Evolutionary conservation across 2,113 vertebrate species (phyloP).

Genomic region (Calonectris borealis): DNA sequence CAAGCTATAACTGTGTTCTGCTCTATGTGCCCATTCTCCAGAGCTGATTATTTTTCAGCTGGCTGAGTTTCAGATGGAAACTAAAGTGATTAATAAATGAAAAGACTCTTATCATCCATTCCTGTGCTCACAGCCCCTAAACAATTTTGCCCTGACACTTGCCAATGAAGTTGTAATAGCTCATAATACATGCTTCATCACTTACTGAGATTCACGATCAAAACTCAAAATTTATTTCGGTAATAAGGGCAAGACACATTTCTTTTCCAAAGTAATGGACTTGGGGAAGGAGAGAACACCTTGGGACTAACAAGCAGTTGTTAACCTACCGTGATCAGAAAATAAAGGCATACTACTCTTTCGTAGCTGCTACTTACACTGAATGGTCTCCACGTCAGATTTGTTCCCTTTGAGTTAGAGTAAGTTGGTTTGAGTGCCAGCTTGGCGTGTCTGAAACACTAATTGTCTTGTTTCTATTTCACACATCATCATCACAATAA

Average conservation of each 20-base stretch:
- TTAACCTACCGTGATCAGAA: not conserved
- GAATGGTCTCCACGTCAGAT: not conserved
- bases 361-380: not conserved
- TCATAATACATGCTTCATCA: not conserved
- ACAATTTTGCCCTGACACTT: not conserved
- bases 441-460: not conserved
- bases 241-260: not conserved
- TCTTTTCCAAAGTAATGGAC: not conserved
- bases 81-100: slow-evolving; percentile 2
- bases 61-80: slow-evolving; percentile 14
- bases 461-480: slow-evolving; percentile 23
- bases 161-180: not conserved
- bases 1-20: not conserved
- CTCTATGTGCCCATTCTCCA: not conserved
- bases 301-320: slow-evolving; percentile 13
- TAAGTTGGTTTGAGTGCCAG: not conserved
- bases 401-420: not conserved
- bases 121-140: not conserved
- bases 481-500: slow-evolving; percentile 9
- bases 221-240: not conserved
- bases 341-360: not conserved
- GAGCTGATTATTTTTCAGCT: slow-evolving; percentile 20
- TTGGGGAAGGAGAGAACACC: not conserved
- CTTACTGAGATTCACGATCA: not conserved
- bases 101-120: slow-evolving; percentile 1